These are phyloP conservation scores for Strigamia crassipes DNA, from an alignment of 2,888 invertebrate genomes.

Conservation along the genomic window DNA sequence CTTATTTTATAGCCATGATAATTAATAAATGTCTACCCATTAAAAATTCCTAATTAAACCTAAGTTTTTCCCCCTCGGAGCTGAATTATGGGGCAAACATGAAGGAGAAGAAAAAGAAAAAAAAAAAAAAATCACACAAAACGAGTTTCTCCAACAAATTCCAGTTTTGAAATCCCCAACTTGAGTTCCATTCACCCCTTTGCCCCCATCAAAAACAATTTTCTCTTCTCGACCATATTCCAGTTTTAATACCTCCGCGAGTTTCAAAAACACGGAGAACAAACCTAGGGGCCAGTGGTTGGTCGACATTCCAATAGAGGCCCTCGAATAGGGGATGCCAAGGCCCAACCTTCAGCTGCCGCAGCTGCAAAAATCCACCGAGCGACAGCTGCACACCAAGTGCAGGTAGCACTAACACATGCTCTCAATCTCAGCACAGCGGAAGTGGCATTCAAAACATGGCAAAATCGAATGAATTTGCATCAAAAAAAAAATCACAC, in stretches of 20 bases:
- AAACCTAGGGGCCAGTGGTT: slow-evolving; percentile 31
- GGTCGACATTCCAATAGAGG: slow-evolving; percentile 30
- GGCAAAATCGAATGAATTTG: not conserved
- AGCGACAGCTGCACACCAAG: slow-evolving; percentile 28
- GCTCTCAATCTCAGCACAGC: slow-evolving; percentile 24
- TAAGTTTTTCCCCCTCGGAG: not conserved
- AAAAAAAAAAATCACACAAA: not conserved
- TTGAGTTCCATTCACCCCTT: not conserved
- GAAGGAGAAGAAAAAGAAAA: not conserved
- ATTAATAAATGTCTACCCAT: not conserved
- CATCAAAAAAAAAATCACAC: no score
- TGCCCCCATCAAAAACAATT: not conserved
- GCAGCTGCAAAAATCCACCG: slow-evolving; percentile 42
- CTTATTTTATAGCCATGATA: not conserved
- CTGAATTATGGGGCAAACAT: not conserved
- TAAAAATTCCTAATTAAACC: not conserved
- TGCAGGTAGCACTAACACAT: slow-evolving; percentile 34
- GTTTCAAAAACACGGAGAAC: slow-evolving; percentile 16
- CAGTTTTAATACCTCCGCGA: not conserved
- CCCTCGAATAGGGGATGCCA: slow-evolving; percentile 33
- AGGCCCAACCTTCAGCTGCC: slow-evolving; percentile 40
- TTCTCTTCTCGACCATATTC: not conserved
- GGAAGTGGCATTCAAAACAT: not conserved
- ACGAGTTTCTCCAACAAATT: not conserved
- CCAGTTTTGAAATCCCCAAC: slow-evolving; percentile 15